Evolutionary conservation across 2,113 vertebrate genomes (phyloP), one percentile per base, ranked within the genome.

Genomic region (Procavia capensis): DNA sequence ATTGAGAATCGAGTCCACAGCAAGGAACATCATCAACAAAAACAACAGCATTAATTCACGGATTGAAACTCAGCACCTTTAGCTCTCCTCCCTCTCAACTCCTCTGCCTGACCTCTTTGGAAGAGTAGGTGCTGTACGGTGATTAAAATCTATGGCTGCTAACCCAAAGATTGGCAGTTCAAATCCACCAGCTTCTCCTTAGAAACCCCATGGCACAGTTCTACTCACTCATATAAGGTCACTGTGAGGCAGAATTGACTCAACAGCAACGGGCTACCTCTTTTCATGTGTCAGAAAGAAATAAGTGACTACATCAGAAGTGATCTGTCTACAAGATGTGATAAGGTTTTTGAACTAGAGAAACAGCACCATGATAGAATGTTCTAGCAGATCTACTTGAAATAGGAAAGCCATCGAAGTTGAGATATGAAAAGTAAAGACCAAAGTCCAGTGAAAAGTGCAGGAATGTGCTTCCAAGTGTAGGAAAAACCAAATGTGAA

Each of bases 361-460:
- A 29, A 63, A 7, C 0, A 1, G 54, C 0, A 1, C 31, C 16
- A 10, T 6, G 39, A 66, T 10, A 14, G 59, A 34, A 14, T 59
- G 11, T 1, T 39, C 22, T 9, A 20, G 41, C 34, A 27, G 66
- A 29, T 27, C 47, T 3, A 0, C 8, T 13, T 14, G 29, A 29
- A 8, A 0, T 8, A 27, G 10, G 66, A 29, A 29, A 27, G 11
- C 7, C 10, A 13, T 13, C 16, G 34, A 24, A 22, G 47, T 68
- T 17, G 39, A 36, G 39, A 3, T 31, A 8, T 9, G 61, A 64
- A 6, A 10, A 2, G 19, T 3, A 41, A 43, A 47, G 17, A 16
- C 6, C 19, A 0, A 0, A 14, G 66, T 5, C 16, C 59, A 2
- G 2, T 2, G 43, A 36, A 45, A 34, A 5, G 34, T 20, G 6